Evolutionary conservation across 1,140 invertebrate species (phyloP), one percentile per base, ranked within the genome.

Genomic region (Megalonaias nervosa): DNA sequence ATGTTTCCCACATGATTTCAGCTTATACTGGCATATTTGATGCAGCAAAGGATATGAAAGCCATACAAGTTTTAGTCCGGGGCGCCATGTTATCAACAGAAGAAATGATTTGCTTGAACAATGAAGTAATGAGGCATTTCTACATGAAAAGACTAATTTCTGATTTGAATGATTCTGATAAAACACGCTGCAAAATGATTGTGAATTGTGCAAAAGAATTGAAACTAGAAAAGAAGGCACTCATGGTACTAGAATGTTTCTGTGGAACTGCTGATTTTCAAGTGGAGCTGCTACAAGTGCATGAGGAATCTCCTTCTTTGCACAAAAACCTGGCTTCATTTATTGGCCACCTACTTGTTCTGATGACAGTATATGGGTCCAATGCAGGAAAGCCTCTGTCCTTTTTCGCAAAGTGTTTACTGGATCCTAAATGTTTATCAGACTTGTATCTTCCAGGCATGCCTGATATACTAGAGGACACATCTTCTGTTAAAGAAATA

Each of bases 241-340:
- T 5, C 56, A 26, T 26, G 26, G 26, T 75, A n/a, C 15, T 75
- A 55, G 21, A 62, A 26, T 75, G 67, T 26, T 17, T 70, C 13
- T 21, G 60, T 11, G 67, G 74, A 26, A 69, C 26, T 17, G 58
- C 48, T 13, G 67, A 75, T 70, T 70, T 75, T 65, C 2, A 38
- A 11, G 26, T n/a, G 56, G 31, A 48, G n/a, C 9, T 15, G 17
- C 70, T 75, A 16, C 15, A 61, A 48, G n/a, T 62, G 55, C 38
- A 26, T 48, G 60, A 67, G 23, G 58, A 70, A 60, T 48, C 67
- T 26, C 15, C 58, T 15, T 75, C 57, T 21, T 68, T 70, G 55
- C 67, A 70, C 17, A 70, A 56, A 55, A 60, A 64, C 58, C 55
- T 75, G 2, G 70, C 62, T 58, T 56, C 74, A 48, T 31, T 64